Conservation (phyloP, 2,113 vertebrate genomes). For the Malurus melanocephalus region DNA sequence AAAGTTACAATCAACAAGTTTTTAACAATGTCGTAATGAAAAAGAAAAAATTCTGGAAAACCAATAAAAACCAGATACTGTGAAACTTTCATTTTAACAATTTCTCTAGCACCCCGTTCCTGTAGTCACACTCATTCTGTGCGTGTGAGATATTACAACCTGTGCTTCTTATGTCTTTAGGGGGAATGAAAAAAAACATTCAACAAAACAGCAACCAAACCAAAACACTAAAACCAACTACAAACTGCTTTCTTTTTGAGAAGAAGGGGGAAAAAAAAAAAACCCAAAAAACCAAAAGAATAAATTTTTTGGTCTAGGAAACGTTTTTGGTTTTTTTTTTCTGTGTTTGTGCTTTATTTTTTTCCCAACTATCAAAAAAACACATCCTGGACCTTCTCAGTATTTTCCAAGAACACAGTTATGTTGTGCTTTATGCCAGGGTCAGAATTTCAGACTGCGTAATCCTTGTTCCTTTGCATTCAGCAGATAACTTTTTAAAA, state of each 20-base stretch:
- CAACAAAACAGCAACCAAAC: neutral
- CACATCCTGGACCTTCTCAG: neutral
- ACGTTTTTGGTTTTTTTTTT: neutral
- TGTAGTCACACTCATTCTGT: neutral
- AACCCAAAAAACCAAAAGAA: neutral
- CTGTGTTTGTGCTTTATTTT: fast-evolving
- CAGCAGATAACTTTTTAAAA: neutral
- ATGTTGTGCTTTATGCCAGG: neutral
- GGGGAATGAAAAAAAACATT: neutral
- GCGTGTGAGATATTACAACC: neutral
- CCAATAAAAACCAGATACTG: neutral
- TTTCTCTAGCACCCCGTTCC: neutral
- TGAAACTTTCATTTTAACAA: neutral
- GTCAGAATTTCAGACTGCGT: neutral
- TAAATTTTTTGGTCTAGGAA: neutral
- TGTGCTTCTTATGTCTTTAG: neutral
- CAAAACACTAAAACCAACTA: neutral
- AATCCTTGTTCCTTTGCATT: neutral
- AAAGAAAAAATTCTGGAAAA: neutral
- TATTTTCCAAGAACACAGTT: neutral
- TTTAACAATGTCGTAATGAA: neutral
- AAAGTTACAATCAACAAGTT: neutral
- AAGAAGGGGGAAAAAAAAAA: neutral
- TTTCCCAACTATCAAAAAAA: neutral
- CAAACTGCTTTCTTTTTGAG: neutral